These are phyloP conservation scores for Hippocampus mohnikei DNA, from an alignment of 2,113 vertebrate genomes.

Conservation along the genomic window DNA sequence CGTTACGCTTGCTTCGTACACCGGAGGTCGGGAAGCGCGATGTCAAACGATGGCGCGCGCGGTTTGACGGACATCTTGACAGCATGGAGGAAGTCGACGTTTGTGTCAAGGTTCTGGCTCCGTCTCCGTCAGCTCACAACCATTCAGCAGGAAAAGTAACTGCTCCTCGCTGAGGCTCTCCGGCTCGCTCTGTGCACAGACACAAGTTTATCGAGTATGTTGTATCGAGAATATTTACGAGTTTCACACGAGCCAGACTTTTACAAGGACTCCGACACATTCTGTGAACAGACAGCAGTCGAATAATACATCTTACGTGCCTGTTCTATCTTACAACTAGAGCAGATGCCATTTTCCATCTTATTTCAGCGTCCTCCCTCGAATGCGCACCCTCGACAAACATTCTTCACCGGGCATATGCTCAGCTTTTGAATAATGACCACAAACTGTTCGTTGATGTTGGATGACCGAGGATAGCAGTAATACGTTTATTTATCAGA, in stretches of 20 bases:
- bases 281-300: neutral
- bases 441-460: slow-evolving; percentile 19
- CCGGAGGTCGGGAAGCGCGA: neutral
- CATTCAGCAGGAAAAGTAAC: slow-evolving; percentile 63
- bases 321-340: slow-evolving; percentile 3
- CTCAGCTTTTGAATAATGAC: slow-evolving; percentile 26
- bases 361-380: slow-evolving; percentile 12
- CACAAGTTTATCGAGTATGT: slow-evolving; percentile 8
- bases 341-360: slow-evolving; percentile 7
- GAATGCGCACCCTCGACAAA: slow-evolving; percentile 9
- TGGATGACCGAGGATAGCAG: slow-evolving; percentile 31
- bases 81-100: slow-evolving; percentile 4
- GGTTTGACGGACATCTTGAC: slow-evolving; percentile 13
- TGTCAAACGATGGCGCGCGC: neutral
- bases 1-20: neutral
- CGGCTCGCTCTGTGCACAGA: slow-evolving; percentile 44
- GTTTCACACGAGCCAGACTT: neutral
- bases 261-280: neutral
- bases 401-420: slow-evolving; percentile 15
- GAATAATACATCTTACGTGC: neutral
- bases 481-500: slow-evolving; percentile 25
- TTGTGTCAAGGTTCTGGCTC: slow-evolving; percentile 13
- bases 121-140: slow-evolving; percentile 55
- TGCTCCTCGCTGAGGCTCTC: slow-evolving; percentile 54
- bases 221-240: neutral